Base-by-base conservation (phyloP, 2,797 vertebrate genomes). In the Pempheris klunzingeri region DNA sequence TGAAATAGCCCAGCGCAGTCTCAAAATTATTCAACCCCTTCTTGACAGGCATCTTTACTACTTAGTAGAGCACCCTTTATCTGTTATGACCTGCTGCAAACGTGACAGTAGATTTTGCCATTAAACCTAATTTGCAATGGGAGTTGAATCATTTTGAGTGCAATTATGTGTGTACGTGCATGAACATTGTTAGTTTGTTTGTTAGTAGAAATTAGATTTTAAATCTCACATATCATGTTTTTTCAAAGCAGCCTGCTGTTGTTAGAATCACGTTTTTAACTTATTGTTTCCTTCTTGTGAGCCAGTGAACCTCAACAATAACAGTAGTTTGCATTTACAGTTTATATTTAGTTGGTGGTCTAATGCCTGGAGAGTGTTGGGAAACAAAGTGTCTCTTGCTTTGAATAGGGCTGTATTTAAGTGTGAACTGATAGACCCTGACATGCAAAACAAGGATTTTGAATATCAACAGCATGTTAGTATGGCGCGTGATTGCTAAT, bases 381-480 rank as follows among this genome's bases (percentile, higher is more conserved):
- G 3, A 36, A 9, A 34, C 65, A n/a, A n/a, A n/a, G 32, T 61
- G 46, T 70, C 24, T 59, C 28, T 24, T 34, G 30, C 22, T 78
- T 80, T 89, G 83, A 78, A 78, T 77, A 41, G 28, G 77, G 2
- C 4, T 80, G 78, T 66, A 60, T 74, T 77, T 22, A 73, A 18
- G 9, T 46, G 18, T 39, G 36, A 66, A 60, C 57, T 55, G 63
- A 55, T 75, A 55, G 67, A 66, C 46, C 39, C 44, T 70, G 76
- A 71, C 55, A 86, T 81, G 65, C 68, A 87, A 89, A 88, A 6
- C 1, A 32, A 1, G 8, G 20, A 2, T 41, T 89, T 84, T 85
- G 77, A 87, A 84, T 83, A 83, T 81, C 57, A 83, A 77, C 74
- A 74, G 71, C 55, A n/a, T 77, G 74, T 73, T 53, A 74, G 69